Percentiles rank a stretch among this genome's conserved stretches.
phyloP scores from a whole-genome alignment of 1,140 invertebrate species.

The Phthorimaea operculella region DNA sequence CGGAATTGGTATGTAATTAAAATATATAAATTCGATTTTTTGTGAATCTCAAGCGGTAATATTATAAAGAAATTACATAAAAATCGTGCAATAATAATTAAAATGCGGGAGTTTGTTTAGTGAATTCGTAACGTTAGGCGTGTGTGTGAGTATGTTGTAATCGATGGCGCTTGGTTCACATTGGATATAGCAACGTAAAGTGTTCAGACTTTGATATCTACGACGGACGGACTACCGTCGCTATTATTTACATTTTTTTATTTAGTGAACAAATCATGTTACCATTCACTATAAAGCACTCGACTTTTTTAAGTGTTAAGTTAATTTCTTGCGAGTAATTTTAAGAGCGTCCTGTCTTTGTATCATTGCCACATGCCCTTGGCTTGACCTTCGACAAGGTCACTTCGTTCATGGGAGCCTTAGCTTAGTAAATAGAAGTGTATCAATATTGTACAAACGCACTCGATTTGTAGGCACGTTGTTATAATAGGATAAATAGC shows the following conservation, averaged over 20 bases:
- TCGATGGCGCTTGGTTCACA: constrained; percentile 1
- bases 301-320: constrained; percentile 46
- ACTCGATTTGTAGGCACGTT: constrained; percentile 61
- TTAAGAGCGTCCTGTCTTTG: constrained; percentile 34
- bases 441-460: constrained; percentile 61
- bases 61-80: not conserved
- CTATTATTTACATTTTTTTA: constrained; percentile 19
- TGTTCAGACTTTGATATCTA: not conserved
- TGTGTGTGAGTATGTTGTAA: constrained; percentile 3
- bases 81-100: constrained; percentile 3
- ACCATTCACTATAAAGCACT: constrained; percentile 61
- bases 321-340: constrained; percentile 46
- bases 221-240: not conserved
- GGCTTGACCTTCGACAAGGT: not conserved
- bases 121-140: constrained; percentile 1
- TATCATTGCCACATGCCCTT: not conserved
- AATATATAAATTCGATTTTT: constrained; percentile 3
- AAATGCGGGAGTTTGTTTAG: not conserved
- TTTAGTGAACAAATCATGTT: constrained; percentile 64
- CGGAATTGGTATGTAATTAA: not conserved
- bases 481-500: constrained; percentile 58
- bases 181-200: not conserved
- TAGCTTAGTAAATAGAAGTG: constrained; percentile 56
- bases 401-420: constrained; percentile 32
- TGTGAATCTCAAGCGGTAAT: not conserved